Percentiles rank a stretch among this genome's conserved stretches.
These are phyloP conservation scores for Cyrtorhinus lividipennis DNA, from an alignment of 1,140 invertebrate species.

Conservation along the genomic window DNA sequence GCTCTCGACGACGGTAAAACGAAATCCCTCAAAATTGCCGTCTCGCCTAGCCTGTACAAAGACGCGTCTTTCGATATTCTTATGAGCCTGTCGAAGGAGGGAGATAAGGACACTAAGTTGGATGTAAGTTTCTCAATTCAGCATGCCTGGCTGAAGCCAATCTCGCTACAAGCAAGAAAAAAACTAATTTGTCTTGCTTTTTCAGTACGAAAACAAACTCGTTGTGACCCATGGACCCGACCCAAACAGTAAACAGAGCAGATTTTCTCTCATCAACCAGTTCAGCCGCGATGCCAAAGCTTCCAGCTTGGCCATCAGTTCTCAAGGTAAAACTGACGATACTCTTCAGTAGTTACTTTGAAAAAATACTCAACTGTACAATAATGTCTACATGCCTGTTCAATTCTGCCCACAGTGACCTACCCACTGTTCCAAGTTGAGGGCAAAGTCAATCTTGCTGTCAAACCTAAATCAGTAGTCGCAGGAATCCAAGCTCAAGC, in stretches of 20 bases:
- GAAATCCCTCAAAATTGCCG: background rate
- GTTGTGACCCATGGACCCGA: constrained; percentile 45
- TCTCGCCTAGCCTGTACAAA: background rate
- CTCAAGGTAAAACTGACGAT: no score
- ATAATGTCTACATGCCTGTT: no score
- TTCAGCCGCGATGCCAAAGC: background rate
- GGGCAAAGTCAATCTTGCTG: background rate
- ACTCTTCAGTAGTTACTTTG: constrained; percentile 25
- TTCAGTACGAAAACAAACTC: constrained; percentile 32
- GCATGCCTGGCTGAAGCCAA: background rate
- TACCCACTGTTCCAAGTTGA: constrained; percentile 21
- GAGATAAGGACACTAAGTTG: background rate
- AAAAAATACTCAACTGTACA: background rate
- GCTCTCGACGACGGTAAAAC: background rate
- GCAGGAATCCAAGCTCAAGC: constrained; percentile 14
- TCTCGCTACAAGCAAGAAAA: no score
- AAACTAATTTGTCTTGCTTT: background rate
- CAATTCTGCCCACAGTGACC: no score
- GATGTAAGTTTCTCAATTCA: background rate
- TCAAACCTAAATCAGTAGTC: constrained; percentile 14
- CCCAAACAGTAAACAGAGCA: constrained; percentile 37
- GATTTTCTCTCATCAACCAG: constrained; percentile 31
- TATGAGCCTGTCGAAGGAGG: background rate
- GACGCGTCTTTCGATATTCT: constrained; percentile 1
- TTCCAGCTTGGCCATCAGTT: constrained; percentile 28